These are phyloP conservation scores for Cetonia aurata DNA, from an alignment of 2,888 invertebrate genomes.

Conservation along the genomic window DNA sequence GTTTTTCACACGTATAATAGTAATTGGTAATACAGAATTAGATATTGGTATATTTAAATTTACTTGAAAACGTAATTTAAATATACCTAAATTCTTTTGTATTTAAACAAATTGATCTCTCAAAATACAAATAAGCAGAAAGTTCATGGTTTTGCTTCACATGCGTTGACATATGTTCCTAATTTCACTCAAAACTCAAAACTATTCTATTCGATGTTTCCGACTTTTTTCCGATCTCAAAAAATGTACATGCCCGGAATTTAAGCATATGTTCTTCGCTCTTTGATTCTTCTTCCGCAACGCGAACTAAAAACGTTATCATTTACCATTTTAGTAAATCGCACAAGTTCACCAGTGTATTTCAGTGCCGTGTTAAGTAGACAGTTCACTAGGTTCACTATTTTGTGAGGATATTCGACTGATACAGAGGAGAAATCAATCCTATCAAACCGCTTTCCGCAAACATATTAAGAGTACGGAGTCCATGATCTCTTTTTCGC, in stretches of 20 bases:
- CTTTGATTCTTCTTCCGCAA: neutral
- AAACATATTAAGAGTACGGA: conserved; percentile 1
- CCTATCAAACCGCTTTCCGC: neutral
- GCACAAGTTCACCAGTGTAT: neutral
- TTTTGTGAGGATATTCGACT: neutral
- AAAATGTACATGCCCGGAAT: neutral
- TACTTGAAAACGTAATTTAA: too few relatives aligned
- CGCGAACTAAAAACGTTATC: neutral
- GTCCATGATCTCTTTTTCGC: neutral
- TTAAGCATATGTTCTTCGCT: neutral
- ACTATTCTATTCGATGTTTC: conserved; percentile 27
- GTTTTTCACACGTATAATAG: too few relatives aligned
- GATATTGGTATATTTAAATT: too few relatives aligned
- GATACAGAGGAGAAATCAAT: neutral
- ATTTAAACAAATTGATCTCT: neutral
- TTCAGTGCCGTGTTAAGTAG: neutral
- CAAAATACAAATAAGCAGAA: neutral
- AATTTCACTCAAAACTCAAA: conserved; percentile 10
- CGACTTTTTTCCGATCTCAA: conserved; percentile 12
- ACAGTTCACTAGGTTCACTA: neutral
- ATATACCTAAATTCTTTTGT: too few relatives aligned
- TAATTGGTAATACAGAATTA: too few relatives aligned
- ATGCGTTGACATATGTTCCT: neutral
- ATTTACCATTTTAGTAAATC: neutral
- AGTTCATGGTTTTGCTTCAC: neutral